phyloP scores from a whole-genome alignment of 2,113 vertebrate genomes.

The Esox niger region DNA sequence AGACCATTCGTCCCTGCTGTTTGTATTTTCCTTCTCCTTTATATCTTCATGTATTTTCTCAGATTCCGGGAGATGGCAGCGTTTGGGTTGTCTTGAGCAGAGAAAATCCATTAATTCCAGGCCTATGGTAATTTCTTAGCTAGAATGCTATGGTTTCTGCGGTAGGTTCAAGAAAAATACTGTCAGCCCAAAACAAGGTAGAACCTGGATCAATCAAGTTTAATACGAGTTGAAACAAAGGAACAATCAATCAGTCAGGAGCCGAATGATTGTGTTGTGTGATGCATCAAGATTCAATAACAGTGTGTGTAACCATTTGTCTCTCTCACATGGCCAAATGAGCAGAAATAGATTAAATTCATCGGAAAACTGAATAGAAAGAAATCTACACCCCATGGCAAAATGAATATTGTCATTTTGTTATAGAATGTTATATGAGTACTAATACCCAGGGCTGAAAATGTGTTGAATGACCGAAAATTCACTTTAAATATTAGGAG shows the following conservation, averaged over 20 bases:
- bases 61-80: conserved; percentile 16
- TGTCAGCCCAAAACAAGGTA: background rate
- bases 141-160: background rate
- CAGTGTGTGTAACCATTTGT: background rate
- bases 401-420: no score
- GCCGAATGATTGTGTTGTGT: background rate
- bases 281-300: no score
- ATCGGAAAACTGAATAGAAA: no score
- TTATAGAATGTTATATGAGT: no score
- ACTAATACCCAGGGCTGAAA: no score
- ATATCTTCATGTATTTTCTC: conserved; percentile 25
- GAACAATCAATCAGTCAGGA: conserved; percentile 19
- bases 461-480: no score
- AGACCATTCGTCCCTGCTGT: conserved; percentile 39
- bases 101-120: conserved; percentile 5
- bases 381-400: no score
- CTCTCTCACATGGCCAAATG: no score
- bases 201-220: conserved; percentile 13
- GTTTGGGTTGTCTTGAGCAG: conserved; percentile 30
- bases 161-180: background rate
- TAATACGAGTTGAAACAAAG: conserved; percentile 15
- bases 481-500: no score
- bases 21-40: conserved; percentile 26
- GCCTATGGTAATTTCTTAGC: background rate
- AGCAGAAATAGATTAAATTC: no score